phyloP scores from a whole-genome alignment of 2,888 invertebrate species.

The Ennomos erosarius region DNA sequence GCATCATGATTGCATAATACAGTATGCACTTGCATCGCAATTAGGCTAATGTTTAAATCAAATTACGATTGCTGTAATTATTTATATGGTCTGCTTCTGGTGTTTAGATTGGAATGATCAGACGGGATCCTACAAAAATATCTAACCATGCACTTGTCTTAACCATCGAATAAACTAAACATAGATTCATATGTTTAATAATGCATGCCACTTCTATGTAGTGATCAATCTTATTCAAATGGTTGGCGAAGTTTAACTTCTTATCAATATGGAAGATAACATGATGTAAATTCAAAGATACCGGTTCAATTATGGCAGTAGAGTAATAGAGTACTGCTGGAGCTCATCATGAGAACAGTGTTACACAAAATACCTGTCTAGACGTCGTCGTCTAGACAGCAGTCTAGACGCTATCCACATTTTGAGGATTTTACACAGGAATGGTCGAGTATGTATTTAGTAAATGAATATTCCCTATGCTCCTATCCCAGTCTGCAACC shows the following conservation, averaged over 20 bases:
- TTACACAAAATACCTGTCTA: constrained; percentile 82
- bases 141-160: constrained; percentile 7
- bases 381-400: constrained; percentile 75
- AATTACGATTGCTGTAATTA: constrained; percentile 29
- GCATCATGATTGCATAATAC: constrained; percentile 56
- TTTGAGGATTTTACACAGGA: constrained; percentile 62
- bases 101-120: constrained; percentile 10
- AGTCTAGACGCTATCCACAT: constrained; percentile 78
- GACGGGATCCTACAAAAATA: constrained; percentile 17
- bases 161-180: background rate
- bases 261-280: too few relatives aligned
- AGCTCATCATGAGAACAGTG: constrained; percentile 70
- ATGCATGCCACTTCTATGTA: constrained; percentile 22
- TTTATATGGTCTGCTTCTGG: constrained; percentile 25
- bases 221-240: constrained; percentile 22
- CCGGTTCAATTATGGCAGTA: constrained; percentile 48
- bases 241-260: background rate
- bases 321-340: constrained; percentile 63
- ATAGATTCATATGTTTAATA: constrained; percentile 8
- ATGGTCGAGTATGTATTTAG: constrained; percentile 44
- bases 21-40: constrained; percentile 36
- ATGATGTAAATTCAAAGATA: constrained; percentile 31
- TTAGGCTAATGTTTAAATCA: constrained; percentile 35
- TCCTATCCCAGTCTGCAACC: constrained; percentile 29
- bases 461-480: constrained; percentile 40